phyloP scores from a whole-genome alignment of 2,113 vertebrate species.

The Apteryx mantelli region DNA sequence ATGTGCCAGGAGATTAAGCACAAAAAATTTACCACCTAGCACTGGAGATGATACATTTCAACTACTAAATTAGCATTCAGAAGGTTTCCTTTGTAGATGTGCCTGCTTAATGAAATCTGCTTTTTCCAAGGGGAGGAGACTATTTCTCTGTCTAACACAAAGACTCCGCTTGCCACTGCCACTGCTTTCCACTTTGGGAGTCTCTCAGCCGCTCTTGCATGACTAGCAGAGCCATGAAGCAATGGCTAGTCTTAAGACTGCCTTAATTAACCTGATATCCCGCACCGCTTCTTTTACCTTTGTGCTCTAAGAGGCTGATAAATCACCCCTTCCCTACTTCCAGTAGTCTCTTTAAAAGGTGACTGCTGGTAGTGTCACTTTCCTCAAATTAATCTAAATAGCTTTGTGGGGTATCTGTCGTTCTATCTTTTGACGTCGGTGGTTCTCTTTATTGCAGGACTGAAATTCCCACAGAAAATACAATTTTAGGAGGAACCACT shows the following conservation, averaged over 20 bases:
- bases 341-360: not conserved
- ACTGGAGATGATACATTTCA: not conserved
- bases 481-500: not conserved
- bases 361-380: not conserved
- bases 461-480: not conserved
- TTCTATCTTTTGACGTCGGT: not conserved
- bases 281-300: not conserved
- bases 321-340: not conserved
- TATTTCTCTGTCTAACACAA: not conserved
- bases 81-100: not conserved
- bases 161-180: not conserved
- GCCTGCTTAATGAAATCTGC: not conserved
- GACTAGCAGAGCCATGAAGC: not conserved
- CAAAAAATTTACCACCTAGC: not conserved
- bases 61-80: not conserved
- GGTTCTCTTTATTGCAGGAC: not conserved
- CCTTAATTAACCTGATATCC: slow-evolving; percentile 10
- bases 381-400: slow-evolving; percentile 10
- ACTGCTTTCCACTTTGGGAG: not conserved
- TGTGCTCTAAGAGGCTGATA: not conserved
- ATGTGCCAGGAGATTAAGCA: not conserved
- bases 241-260: not conserved
- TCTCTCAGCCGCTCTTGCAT: not conserved
- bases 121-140: not conserved
- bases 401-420: not conserved